Percentiles rank a stretch among this genome's conserved stretches.
phyloP scores from a whole-genome alignment of 2,888 invertebrate species.

The Taenaris catops region DNA sequence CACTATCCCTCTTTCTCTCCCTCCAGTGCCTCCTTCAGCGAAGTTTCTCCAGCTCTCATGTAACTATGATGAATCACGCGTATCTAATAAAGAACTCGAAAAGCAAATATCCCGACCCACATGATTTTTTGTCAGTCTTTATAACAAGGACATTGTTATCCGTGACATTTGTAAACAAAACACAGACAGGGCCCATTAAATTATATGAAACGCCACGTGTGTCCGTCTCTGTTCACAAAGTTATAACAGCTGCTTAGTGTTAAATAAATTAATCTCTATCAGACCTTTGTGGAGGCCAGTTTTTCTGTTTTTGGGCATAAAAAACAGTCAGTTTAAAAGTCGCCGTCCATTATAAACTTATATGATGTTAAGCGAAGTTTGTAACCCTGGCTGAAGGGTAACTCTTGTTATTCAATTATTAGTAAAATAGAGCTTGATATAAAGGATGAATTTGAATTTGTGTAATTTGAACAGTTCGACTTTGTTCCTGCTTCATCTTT shows the following conservation, averaged over 20 bases:
- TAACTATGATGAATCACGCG: no score
- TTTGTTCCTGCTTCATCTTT: no score
- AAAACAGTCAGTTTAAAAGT: not conserved
- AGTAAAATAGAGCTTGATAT: no score
- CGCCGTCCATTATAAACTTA: no score
- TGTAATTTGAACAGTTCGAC: no score
- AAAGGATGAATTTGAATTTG: no score
- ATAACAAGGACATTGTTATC: conserved; percentile 19
- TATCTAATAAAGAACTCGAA: not conserved
- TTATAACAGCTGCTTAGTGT: conserved; percentile 21
- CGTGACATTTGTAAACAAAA: conserved; percentile 22
- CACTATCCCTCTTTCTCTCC: no score
- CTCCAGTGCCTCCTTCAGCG: no score
- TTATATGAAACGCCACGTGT: conserved; percentile 19
- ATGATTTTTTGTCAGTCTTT: conserved; percentile 10
- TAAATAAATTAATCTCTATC: conserved; percentile 20
- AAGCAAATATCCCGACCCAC: conserved; percentile 5
- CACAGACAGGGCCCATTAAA: conserved; percentile 16
- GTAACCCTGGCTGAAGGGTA: no score
- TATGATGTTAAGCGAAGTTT: no score
- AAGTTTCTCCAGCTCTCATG: no score
- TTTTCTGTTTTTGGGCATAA: not conserved
- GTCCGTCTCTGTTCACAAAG: conserved; percentile 16
- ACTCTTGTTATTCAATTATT: no score
- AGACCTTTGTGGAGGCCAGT: conserved; percentile 2